Evolutionary conservation across 2,797 vertebrate species (phyloP).

Genomic region (Atherinosoma microstoma): DNA sequence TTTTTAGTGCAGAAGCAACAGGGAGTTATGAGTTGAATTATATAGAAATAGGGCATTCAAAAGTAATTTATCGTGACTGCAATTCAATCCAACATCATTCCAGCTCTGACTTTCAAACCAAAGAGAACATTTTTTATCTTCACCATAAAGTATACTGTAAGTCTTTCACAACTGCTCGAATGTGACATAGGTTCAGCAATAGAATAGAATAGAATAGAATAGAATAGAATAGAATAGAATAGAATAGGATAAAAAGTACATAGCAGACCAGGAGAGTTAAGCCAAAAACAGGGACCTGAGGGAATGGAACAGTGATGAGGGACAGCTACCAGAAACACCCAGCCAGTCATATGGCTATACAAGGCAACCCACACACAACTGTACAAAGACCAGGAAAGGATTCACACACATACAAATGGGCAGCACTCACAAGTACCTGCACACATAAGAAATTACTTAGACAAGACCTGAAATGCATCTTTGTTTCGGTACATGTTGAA

Average conservation of each 20-base stretch:
- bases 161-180: too few species aligned
- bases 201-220: conserved; percentile 14
- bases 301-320: conserved; percentile 71
- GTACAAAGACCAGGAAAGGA: conserved; percentile 28
- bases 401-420: conserved; percentile 13
- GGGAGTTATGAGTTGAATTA: conserved; percentile 35
- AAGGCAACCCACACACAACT: conserved; percentile 31
- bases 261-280: conserved; percentile 37
- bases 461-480: conserved; percentile 39
- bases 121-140: conserved; percentile 13
- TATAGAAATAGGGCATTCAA: conserved; percentile 46
- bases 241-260: conserved; percentile 22
- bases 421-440: conserved; percentile 26
- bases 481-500: conserved; percentile 30
- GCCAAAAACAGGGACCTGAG: conserved; percentile 64
- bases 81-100: conserved; percentile 31
- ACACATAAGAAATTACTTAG: conserved; percentile 21
- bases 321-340: conserved; percentile 78
- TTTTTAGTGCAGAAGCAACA: conserved; percentile 39
- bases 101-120: conserved; percentile 27
- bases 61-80: conserved; percentile 27
- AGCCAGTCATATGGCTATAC: conserved; percentile 58
- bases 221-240: conserved; percentile 30
- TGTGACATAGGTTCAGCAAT: too few species aligned
- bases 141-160: conserved; percentile 36